Evolutionary conservation across 2,797 vertebrate species (phyloP).

Genomic region (Mus minutoides): DNA sequence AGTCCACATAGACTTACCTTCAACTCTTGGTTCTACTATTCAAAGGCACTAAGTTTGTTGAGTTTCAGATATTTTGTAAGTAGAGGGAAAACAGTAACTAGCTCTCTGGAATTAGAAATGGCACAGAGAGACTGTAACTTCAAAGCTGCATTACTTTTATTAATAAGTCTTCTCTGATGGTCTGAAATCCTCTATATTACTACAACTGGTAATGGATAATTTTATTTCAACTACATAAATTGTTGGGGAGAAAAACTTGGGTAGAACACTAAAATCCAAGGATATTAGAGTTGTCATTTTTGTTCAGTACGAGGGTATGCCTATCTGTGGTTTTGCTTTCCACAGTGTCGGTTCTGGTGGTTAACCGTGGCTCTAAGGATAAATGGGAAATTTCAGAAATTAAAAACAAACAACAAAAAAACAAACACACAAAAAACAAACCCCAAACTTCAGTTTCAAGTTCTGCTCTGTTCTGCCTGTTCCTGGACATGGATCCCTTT

Average conservation of each 20-base stretch:
- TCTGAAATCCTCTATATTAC: conserved; percentile 31
- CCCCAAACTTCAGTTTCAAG: neutral
- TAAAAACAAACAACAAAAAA: neutral
- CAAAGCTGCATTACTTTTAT: conserved; percentile 21
- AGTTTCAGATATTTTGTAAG: conserved; percentile 24
- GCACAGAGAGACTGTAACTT: neutral
- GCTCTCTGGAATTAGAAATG: neutral
- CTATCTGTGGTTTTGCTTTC: neutral
- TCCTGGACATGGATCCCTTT: neutral
- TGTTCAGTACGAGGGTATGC: neutral
- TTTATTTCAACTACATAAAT: conserved; percentile 51
- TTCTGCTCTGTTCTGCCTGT: neutral
- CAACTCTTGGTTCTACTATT: conserved; percentile 30
- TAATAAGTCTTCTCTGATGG: neutral
- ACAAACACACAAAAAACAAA: neutral
- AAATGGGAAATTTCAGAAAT: neutral
- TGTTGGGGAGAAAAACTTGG: conserved; percentile 23
- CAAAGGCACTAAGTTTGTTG: neutral
- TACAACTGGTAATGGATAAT: neutral
- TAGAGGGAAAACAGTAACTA: neutral
- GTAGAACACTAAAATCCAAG: neutral
- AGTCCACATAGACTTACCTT: conserved; percentile 18
- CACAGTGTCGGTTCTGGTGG: neutral
- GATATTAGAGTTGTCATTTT: conserved; percentile 7
- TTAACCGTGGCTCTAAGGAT: neutral